Conservation (phyloP, 2,113 vertebrate species). For the Collichthys lucidus region DNA sequence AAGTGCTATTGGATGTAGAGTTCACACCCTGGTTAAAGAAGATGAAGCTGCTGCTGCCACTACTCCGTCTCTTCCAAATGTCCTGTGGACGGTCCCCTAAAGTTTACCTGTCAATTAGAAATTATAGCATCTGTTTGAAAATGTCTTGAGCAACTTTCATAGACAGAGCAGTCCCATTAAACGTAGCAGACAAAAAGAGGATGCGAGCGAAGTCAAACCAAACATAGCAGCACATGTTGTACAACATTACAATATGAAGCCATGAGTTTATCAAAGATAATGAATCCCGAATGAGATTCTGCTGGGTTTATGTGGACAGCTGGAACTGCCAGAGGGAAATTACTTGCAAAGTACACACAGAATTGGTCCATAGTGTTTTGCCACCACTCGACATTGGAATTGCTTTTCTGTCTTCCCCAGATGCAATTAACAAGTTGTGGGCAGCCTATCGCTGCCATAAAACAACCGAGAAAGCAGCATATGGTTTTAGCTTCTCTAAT, state of each 20-base stretch:
- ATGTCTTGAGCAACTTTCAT: not conserved
- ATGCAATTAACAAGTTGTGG: constrained; percentile 43
- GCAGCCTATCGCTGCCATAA: constrained; percentile 26
- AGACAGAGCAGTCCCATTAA: not conserved
- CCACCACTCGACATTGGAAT: constrained; percentile 37
- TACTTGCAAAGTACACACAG: constrained; percentile 36
- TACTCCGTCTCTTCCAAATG: not conserved
- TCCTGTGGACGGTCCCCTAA: not conserved
- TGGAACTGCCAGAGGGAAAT: constrained; percentile 37
- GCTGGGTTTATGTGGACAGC: constrained; percentile 17
- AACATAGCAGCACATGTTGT: not conserved
- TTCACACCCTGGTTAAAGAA: constrained; percentile 6
- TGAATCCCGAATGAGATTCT: constrained; percentile 46
- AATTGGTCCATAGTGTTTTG: constrained; percentile 29
- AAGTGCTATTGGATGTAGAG: not conserved
- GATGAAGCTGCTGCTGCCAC: not conserved
- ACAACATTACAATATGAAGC: constrained; percentile 11
- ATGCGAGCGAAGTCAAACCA: constrained; percentile 15
- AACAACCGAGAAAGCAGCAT: constrained; percentile 56
- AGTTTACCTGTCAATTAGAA: constrained; percentile 28
- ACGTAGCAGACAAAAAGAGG: not conserved
- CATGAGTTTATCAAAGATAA: constrained; percentile 26
- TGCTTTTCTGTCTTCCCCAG: constrained; percentile 37
- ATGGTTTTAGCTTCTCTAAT: constrained; percentile 57
- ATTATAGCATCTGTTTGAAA: not conserved